Percentiles rank a stretch among this genome's conserved stretches.
Evolutionary conservation across 2,113 vertebrate genomes (phyloP).

Genomic region (Balaenoptera acutorostrata): DNA sequence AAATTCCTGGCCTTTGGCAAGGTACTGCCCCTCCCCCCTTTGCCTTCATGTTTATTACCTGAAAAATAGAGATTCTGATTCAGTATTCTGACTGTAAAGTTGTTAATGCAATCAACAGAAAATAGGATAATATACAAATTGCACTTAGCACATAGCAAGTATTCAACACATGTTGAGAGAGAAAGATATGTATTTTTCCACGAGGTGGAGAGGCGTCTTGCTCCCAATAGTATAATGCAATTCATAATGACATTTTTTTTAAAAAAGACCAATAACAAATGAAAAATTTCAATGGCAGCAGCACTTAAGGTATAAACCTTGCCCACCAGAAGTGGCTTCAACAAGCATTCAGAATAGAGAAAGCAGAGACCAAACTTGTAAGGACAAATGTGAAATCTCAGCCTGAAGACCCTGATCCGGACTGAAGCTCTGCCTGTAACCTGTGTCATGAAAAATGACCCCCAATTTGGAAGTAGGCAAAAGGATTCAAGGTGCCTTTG

Average conservation of each 20-base stretch:
- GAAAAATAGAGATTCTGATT: background rate
- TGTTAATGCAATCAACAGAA: background rate
- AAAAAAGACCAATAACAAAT: background rate
- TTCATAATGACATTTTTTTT: background rate
- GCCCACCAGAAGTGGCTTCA: background rate
- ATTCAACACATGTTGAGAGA: background rate
- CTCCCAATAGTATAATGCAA: background rate
- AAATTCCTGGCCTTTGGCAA: background rate
- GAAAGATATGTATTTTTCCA: background rate
- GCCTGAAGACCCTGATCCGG: background rate
- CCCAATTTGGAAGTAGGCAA: background rate
- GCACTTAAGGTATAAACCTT: background rate
- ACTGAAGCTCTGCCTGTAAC: background rate
- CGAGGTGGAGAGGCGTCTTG: background rate
- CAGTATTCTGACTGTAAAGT: background rate
- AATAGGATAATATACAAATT: background rate
- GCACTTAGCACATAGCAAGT: background rate
- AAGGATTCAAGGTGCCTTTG: background rate
- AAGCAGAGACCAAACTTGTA: background rate
- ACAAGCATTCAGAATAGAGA: background rate
- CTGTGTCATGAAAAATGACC: background rate
- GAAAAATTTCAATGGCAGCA: background rate
- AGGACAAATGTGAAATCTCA: background rate
- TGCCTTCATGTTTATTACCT: background rate
- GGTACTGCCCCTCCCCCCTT: background rate